A percentile compares a stretch with the other conserved stretches of the same genome.
Evolutionary conservation across 2,888 invertebrate genomes (phyloP).

Genomic region (Melanargia galathea): DNA sequence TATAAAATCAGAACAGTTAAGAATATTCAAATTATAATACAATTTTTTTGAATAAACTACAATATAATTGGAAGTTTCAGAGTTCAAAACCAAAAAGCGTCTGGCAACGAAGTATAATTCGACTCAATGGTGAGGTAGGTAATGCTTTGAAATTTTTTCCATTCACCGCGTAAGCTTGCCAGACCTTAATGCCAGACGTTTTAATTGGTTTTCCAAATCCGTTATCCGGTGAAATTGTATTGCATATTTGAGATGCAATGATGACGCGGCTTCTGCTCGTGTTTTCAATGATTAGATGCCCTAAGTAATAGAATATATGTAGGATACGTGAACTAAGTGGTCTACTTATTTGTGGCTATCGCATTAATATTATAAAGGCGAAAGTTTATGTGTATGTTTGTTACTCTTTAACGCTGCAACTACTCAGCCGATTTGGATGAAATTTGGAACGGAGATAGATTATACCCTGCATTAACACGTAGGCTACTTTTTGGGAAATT

Average conservation of each 20-base stretch:
- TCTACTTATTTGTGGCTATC: too few species aligned
- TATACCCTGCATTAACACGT: too few species aligned
- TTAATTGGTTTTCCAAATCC: slow-evolving; percentile 48
- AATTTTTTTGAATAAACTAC: slow-evolving; percentile 1
- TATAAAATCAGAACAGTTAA: too few species aligned
- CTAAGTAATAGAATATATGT: too few species aligned
- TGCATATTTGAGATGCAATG: slow-evolving; percentile 32
- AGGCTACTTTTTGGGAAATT: too few species aligned
- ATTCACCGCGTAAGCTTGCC: slow-evolving; percentile 31
- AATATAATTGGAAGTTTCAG: slow-evolving; percentile 26
- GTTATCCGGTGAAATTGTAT: slow-evolving; percentile 41
- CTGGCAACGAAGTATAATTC: slow-evolving; percentile 34
- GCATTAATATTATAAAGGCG: too few species aligned
- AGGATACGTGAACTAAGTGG: too few species aligned
- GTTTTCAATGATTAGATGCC: not conserved
- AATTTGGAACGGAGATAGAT: too few species aligned
- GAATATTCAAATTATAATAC: not conserved
- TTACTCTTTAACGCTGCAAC: too few species aligned
- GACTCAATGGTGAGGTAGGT: slow-evolving; percentile 26
- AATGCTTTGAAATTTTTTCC: slow-evolving; percentile 27
- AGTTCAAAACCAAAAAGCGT: slow-evolving; percentile 23
- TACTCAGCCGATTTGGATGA: too few species aligned
- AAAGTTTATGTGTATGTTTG: too few species aligned
- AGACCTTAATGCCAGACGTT: slow-evolving; percentile 33
- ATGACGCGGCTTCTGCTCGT: not conserved